Evolutionary conservation across 2,113 vertebrate species (phyloP), one percentile per base, ranked within the genome.

Genomic region (Plecturocebus donacophilus): DNA sequence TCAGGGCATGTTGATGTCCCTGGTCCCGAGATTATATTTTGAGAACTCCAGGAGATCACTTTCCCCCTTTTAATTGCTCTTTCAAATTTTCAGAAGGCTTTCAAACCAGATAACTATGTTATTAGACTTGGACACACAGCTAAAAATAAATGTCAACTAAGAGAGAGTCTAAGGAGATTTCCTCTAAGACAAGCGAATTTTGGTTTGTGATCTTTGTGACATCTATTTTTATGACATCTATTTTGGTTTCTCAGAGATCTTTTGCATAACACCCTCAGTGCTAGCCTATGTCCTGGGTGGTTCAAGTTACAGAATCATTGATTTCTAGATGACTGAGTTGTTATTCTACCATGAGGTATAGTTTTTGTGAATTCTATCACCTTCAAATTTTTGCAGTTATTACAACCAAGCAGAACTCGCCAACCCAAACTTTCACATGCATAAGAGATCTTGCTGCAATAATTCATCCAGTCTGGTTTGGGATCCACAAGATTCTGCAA

Each of bases 341-440:
- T 70, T 64, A 47, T 80, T 90, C 23, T 49, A 75, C 10, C 81
- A 68, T 90, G 32, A 75, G 14, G 4, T 82, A n/a, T 25, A 58
- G 58, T 77, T 87, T 82, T 81, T 94, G 38, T 40, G 42, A 2
- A 76, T 90, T 83, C 17, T 10, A 10, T 79, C 38, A 71, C 21
- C 73, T 88, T 92, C 68, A 86, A 90, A 58, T 58, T 77, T 87
- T 64, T 91, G 21, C 56, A 64, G 8, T 61, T 94, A 90, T 91
- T 16, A 45, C 38, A 23, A 82, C 38, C 23, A 49, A 30, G 49
- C n/a, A 91, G 56, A 61, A 35, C 45, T 85, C 25, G 35, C 21
- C 14, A 4, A 30, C 19, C 95, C 83, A 89, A 56, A 81, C 20
- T 88, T 94, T 14, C 49, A 56, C 16, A 14, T 35, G 32, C 3